Conservation (phyloP, 2,113 vertebrate species). For the Montifringilla adamsi region DNA sequence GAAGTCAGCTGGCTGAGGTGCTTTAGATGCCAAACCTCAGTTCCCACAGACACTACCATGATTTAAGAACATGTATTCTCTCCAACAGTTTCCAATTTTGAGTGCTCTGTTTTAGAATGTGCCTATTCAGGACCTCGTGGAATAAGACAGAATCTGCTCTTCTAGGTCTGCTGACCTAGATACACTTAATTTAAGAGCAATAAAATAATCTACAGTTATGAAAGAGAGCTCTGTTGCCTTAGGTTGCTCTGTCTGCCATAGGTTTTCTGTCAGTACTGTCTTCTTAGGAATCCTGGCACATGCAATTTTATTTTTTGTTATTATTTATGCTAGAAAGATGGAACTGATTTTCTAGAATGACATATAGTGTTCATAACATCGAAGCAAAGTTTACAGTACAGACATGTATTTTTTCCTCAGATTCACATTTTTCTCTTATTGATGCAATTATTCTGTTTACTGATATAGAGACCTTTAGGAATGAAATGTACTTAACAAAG, state of each 20-base stretch:
- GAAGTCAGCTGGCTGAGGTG: not conserved
- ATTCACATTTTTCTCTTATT: not conserved
- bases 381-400: not conserved
- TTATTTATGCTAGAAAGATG: not conserved
- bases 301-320: not conserved
- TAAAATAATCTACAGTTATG: not conserved
- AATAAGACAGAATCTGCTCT: not conserved
- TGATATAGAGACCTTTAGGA: not conserved
- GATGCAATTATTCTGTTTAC: not conserved
- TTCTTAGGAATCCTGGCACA: not conserved
- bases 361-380: not conserved
- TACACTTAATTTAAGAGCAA: not conserved
- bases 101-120: not conserved
- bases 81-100: not conserved
- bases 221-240: not conserved
- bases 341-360: not conserved
- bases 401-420: not conserved
- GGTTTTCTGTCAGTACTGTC: not conserved
- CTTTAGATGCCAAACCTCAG: not conserved
- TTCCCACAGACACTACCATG: not conserved
- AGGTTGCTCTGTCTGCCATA: not conserved
- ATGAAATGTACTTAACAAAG: not conserved
- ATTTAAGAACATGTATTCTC: not conserved
- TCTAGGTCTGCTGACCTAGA: not conserved
- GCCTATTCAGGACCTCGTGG: accelerated